Evolutionary conservation across 2,797 vertebrate genomes (phyloP).

Genomic region (Lutjanus campechanus): DNA sequence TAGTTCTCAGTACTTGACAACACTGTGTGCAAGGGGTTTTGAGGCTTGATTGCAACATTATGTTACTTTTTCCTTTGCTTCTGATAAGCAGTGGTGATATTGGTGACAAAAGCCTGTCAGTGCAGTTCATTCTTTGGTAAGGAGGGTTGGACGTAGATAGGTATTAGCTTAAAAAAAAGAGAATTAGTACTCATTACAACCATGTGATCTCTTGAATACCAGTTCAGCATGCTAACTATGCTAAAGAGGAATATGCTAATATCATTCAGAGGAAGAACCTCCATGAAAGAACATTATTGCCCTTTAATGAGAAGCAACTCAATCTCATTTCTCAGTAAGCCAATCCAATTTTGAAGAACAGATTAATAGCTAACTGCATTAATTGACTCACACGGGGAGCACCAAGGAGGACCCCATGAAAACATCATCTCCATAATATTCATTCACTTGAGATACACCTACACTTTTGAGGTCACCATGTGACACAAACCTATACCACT

Average conservation of each 20-base stretch:
- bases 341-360: conserved; percentile 69
- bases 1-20: neutral
- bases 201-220: neutral
- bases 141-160: neutral
- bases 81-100: neutral
- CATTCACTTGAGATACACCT: conserved; percentile 70
- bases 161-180: neutral
- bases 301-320: conserved; percentile 68
- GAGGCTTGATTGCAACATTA: neutral
- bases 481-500: conserved; percentile 51
- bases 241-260: conserved; percentile 31
- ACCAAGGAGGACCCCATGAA: conserved; percentile 58
- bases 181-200: conserved; percentile 5
- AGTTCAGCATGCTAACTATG: conserved; percentile 13
- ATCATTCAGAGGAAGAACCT: conserved; percentile 10
- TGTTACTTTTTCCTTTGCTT: neutral
- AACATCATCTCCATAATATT: conserved; percentile 69
- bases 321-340: conserved; percentile 71
- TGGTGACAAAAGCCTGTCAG: too few relatives aligned
- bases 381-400: conserved; percentile 68
- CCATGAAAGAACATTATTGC: conserved; percentile 28
- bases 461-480: conserved; percentile 48
- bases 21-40: neutral
- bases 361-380: conserved; percentile 78
- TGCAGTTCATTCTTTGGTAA: neutral